Evolutionary conservation across 2,888 invertebrate species (phyloP), one percentile per base, ranked within the genome.

Genomic region (Meghimatium bilineatum): DNA sequence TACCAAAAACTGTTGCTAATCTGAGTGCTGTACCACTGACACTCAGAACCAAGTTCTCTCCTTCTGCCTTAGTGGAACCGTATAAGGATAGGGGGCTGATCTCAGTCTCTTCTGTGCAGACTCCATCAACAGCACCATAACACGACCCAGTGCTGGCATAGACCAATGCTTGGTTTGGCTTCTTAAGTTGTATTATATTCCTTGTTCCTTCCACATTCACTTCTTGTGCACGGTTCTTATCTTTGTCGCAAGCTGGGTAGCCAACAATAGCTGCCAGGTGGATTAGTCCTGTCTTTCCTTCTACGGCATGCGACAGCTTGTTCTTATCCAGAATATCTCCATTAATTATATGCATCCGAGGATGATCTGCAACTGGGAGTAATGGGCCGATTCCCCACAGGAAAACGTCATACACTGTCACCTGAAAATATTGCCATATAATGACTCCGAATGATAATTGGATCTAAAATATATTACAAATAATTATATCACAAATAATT

Each of bases 181-280:
- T 86, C 82, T 92, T 87, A 23, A 90, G 88, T 8, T 89, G 86
- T 6, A 90, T 88, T 10, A 93, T 80, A 67, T 88, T 91, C 63
- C 86, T 82, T 17, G 93, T 93, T 14, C 93, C 93, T 10, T 87
- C 86, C 38, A 92, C 91, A 82, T 93, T 93, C 20, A 92, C 90
- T 8, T 88, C 86, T 49, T 86, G 87, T 0, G 93, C 93, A 56
- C 89, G 80, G 12, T 90, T 89, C 0, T 91, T 92, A 78, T 93
- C 90, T 76, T 90, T 90, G 84, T 93, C 93, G 82, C 93, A 93
- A 3, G 93, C 93, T 14, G 93, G 93, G 85, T 93, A 93, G 14
- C 93, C 93, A 10, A 93, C 93, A 63, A 93, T 91, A 44, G 93
- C 93, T 1, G 93, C 93, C 82, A 93, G 86, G 85, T 93, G 93